Base-by-base conservation (phyloP, 2,113 vertebrate genomes). In the Microcebus ravelobensis region DNA sequence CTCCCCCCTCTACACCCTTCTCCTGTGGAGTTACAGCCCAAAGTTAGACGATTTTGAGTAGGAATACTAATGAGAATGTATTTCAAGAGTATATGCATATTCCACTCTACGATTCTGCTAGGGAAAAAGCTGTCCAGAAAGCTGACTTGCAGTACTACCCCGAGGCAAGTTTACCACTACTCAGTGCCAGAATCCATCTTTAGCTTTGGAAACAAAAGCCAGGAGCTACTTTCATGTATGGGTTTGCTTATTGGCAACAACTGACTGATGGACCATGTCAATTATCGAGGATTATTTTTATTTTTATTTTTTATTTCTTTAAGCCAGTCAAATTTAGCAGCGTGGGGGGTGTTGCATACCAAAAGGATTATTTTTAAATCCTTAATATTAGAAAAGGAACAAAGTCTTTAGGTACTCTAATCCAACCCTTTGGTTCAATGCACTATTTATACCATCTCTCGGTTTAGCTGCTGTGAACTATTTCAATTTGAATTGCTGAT, bases 41-140 rank as follows among this genome's bases (percentile, higher is more conserved):
- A 27, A 88, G 59, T 83, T 82, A 95, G 73, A 57, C n/a, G 97
- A 97, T 91, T 94, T 98, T 95, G 93, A 96, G 95, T 94, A 97
- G 95, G 96, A 98, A 98, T 98, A 96, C 97, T 96, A 98, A 98
- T 93, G 96, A 98, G 92, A 96, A 91, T 92, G 96, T 90, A 96
- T 98, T 98, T 98, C 92, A 97, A 97, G 95, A 94, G 94, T 93
- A 57, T 97, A 90, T 98, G 97, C 89, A 96, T 98, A 97, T 98
- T 98, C 94, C 52, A 73, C 81, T 94, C 87, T 95, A 61, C 97
- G 95, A 98, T 98, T 97, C 88, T 94, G 96, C 92, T 96, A 50
- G 92, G 87, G 97, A 97, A 94, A 97, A 81, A 94, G 36, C 92
- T 97, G 95, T 96, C 97, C 94, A 97, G 97, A 96, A 95, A 91